A percentile compares a stretch with the other conserved stretches of the same genome.
These are phyloP conservation scores for Heliconius cydno DNA, from an alignment of 2,888 invertebrate genomes.

Conservation along the genomic window DNA sequence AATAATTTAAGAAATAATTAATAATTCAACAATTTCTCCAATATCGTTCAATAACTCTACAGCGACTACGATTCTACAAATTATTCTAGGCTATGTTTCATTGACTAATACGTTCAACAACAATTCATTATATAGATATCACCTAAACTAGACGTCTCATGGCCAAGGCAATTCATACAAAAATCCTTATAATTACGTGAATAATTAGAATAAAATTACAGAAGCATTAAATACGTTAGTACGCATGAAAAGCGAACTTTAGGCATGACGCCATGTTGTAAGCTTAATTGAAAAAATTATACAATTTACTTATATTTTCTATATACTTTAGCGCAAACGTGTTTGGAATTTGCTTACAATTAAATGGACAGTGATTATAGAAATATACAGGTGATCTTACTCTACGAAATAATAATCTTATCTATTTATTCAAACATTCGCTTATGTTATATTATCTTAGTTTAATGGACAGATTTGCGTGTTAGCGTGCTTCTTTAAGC, in stretches of 20 bases:
- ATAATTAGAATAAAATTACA: slow-evolving; percentile 35
- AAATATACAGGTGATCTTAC: slow-evolving; percentile 72
- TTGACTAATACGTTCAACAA: slow-evolving; percentile 55
- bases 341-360: slow-evolving; percentile 56
- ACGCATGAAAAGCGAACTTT: slow-evolving; percentile 42
- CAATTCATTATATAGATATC: slow-evolving; percentile 48
- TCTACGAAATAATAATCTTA: slow-evolving; percentile 62
- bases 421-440: slow-evolving; percentile 62
- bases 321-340: slow-evolving; percentile 20
- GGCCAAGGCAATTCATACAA: slow-evolving; percentile 50
- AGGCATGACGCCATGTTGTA: slow-evolving; percentile 34
- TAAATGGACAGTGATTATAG: slow-evolving; percentile 71
- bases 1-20: slow-evolving; percentile 17
- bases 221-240: slow-evolving; percentile 40
- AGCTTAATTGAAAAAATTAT: slow-evolving; percentile 35
- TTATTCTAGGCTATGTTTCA: slow-evolving; percentile 53
- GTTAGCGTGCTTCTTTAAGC: slow-evolving; percentile 65
- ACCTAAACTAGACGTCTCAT: slow-evolving; percentile 48
- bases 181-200: slow-evolving; percentile 38
- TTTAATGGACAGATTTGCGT: slow-evolving; percentile 82
- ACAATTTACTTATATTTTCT: slow-evolving; percentile 6
- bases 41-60: slow-evolving; percentile 45
- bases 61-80: slow-evolving; percentile 52
- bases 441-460: slow-evolving; percentile 63
- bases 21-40: slow-evolving; percentile 43